A percentile compares a stretch with the other conserved stretches of the same genome.
phyloP scores from a whole-genome alignment of 35 echinoderm and acorn worm genomes.

The Heliocidaris tuberculata region DNA sequence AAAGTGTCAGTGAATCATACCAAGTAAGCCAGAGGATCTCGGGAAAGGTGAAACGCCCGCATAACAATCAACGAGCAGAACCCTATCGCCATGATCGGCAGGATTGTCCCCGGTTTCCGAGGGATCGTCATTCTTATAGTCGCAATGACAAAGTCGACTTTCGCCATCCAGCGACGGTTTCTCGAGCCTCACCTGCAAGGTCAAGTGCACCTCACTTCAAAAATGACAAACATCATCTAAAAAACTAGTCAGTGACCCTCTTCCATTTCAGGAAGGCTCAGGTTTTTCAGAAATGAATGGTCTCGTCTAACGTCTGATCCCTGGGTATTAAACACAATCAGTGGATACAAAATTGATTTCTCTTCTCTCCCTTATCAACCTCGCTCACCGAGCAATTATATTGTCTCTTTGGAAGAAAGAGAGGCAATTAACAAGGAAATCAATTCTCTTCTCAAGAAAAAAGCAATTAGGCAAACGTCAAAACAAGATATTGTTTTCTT shows the following conservation, averaged over 20 bases:
- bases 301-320: background rate
- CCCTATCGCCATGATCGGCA: background rate
- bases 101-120: background rate
- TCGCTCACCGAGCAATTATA: background rate
- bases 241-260: background rate
- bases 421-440: slow-evolving; percentile 2
- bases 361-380: background rate
- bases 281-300: slow-evolving; percentile 24
- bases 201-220: background rate
- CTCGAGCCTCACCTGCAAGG: background rate
- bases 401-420: background rate
- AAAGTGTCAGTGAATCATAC: background rate
- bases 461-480: slow-evolving; percentile 8
- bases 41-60: background rate
- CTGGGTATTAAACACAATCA: background rate
- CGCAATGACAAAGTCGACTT: too few relatives aligned
- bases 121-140: background rate
- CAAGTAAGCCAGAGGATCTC: background rate
- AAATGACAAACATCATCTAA: background rate
- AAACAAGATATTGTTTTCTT: slow-evolving; percentile 14
- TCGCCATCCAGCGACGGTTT: background rate
- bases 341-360: slow-evolving; percentile 22
- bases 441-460: background rate
- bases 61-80: background rate
- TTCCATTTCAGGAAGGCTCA: background rate